These are phyloP conservation scores for Manis pentadactyla DNA, from an alignment of 2,797 vertebrate species.

Conservation along the genomic window DNA sequence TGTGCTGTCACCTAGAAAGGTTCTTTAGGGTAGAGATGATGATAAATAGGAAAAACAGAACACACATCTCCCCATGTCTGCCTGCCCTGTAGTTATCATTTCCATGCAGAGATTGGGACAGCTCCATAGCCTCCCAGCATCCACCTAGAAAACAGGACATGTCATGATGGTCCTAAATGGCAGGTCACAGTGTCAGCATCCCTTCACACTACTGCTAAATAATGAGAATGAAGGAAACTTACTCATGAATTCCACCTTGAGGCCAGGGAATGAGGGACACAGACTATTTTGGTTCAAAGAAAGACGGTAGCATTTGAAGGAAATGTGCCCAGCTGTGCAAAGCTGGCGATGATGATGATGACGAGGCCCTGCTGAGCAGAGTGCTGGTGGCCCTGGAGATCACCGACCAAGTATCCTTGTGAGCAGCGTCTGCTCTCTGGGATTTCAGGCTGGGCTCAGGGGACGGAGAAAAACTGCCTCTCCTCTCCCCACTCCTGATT, in stretches of 20 bases:
- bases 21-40: background rate
- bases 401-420: rapidly evolving
- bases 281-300: background rate
- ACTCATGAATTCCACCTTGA: background rate
- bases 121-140: background rate
- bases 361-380: background rate
- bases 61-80: background rate
- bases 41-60: background rate
- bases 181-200: background rate
- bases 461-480: background rate
- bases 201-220: slow-evolving; percentile 3
- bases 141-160: background rate
- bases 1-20: background rate
- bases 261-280: background rate
- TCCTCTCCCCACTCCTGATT: slow-evolving; percentile 48
- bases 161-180: background rate
- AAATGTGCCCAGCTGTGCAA: background rate
- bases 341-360: background rate
- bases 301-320: background rate
- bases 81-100: background rate
- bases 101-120: background rate
- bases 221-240: background rate
- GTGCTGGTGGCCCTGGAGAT: background rate
- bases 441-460: background rate
- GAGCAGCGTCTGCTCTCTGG: background rate